Percentiles rank a stretch among this genome's conserved stretches.
Evolutionary conservation across 2,113 vertebrate genomes (phyloP).

Genomic region (Phylloscopus whistleri): DNA sequence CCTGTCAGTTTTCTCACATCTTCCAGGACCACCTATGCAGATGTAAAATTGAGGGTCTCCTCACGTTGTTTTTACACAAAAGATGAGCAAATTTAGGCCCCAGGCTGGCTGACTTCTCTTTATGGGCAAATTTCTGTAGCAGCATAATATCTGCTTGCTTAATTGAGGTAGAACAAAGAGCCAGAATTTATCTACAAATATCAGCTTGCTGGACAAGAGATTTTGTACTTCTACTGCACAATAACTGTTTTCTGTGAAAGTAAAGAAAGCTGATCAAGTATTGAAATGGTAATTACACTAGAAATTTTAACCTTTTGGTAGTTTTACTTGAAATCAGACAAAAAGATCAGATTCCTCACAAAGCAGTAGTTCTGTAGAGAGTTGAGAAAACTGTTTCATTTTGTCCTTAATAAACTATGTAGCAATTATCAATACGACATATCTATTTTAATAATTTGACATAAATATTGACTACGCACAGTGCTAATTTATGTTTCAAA

Average conservation of each 20-base stretch:
- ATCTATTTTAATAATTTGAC: not conserved
- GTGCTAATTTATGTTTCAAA: not conserved
- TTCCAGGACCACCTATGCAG: not conserved
- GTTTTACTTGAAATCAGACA: not conserved
- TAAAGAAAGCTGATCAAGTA: not conserved
- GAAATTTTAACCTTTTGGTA: not conserved
- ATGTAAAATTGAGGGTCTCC: not conserved
- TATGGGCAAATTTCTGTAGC: not conserved
- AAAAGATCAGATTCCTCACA: not conserved
- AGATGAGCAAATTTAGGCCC: not conserved
- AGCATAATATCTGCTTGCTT: not conserved
- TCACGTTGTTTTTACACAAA: not conserved
- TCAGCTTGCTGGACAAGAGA: not conserved
- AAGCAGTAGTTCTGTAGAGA: not conserved
- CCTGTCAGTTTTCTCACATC: not conserved
- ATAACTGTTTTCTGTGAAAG: not conserved
- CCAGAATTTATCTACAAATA: not conserved
- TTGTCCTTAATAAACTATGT: not conserved
- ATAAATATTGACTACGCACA: not conserved
- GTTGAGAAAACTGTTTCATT: not conserved
- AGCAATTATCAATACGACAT: not conserved
- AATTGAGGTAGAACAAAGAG: not conserved
- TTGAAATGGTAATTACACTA: not conserved
- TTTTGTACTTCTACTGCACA: not conserved
- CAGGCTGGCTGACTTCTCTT: not conserved